A percentile compares a stretch with the other conserved stretches of the same genome.
Conservation (phyloP, 2,797 vertebrate genomes). For the Fundulus diaphanus region DNA sequence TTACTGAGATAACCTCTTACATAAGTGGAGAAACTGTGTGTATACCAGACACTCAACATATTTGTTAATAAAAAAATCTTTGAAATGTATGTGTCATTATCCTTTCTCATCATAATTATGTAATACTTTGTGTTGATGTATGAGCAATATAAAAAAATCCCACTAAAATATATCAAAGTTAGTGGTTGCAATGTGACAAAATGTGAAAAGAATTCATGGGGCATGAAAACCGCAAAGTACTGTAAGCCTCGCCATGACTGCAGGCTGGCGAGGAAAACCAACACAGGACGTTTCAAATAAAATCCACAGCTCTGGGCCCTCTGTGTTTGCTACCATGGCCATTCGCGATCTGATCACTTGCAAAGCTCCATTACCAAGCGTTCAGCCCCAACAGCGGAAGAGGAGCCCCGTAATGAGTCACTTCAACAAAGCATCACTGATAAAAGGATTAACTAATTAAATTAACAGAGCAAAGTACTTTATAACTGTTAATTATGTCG, state of each 20-base stretch:
- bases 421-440: conserved; percentile 80
- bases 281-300: conserved; percentile 26
- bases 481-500: conserved; percentile 88
- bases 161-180: neutral
- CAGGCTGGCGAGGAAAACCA: conserved; percentile 46
- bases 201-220: neutral
- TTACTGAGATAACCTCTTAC: neutral
- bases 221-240: neutral
- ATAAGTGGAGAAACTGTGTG: no score
- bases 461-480: conserved; percentile 87
- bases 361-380: conserved; percentile 67
- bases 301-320: conserved; percentile 28
- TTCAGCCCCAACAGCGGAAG: conserved; percentile 62
- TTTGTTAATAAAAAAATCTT: neutral
- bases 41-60: neutral
- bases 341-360: conserved; percentile 54
- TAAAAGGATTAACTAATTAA: conserved; percentile 86
- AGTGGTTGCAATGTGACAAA: neutral
- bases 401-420: conserved; percentile 75
- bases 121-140: neutral
- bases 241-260: conserved; percentile 1
- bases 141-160: neutral
- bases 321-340: conserved; percentile 44
- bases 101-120: neutral
- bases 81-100: neutral